Percentiles rank a stretch among this genome's conserved stretches.
phyloP scores from a whole-genome alignment of 2,888 invertebrate genomes.

The Himalopsyche japonica region DNA sequence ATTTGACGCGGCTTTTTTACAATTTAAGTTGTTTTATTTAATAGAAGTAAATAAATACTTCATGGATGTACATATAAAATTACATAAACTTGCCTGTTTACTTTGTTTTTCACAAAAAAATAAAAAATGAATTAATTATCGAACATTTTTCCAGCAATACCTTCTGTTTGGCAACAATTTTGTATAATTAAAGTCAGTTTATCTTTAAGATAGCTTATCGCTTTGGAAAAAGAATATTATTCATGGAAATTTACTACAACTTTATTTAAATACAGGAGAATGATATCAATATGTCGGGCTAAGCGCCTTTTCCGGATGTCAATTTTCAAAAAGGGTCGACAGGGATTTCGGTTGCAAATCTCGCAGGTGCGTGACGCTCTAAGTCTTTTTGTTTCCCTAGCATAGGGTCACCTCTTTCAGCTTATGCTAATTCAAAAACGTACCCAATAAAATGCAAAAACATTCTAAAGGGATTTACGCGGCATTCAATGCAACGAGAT shows the following conservation, averaged over 20 bases:
- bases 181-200: no score
- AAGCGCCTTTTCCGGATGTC: neutral
- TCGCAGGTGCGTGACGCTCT: constrained; percentile 5
- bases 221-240: no score
- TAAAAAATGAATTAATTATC: no score
- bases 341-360: constrained; percentile 18
- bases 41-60: no score
- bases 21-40: no score
- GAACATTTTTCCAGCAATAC: no score
- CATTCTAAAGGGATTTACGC: constrained; percentile 10
- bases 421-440: constrained; percentile 37
- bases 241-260: neutral
- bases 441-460: constrained; percentile 29
- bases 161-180: no score
- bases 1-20: no score
- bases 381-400: constrained; percentile 24
- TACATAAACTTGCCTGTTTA: no score
- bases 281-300: neutral
- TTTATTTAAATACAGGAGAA: neutral
- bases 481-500: neutral
- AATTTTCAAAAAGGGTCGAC: neutral
- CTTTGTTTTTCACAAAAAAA: no score
- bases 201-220: no score
- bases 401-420: constrained; percentile 17
- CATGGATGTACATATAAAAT: no score